These are phyloP conservation scores for Heliocidaris tuberculata DNA, from an alignment of 35 echinoderm and acorn worm genomes.

Conservation along the genomic window DNA sequence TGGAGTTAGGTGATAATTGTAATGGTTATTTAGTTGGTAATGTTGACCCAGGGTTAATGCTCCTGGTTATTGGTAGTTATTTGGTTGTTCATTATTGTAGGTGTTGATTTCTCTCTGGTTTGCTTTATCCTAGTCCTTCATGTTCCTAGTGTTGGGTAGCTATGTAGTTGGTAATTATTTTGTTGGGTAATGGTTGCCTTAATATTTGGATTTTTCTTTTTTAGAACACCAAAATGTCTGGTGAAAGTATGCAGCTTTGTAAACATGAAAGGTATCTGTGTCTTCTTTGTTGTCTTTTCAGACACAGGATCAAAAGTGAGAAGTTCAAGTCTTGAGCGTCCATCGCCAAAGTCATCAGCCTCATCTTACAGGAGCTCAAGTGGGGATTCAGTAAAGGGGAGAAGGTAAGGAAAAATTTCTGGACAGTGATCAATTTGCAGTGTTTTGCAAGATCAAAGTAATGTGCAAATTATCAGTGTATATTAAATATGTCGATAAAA, in stretches of 20 bases:
- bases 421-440: too few relatives aligned
- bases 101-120: too few relatives aligned
- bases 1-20: background rate
- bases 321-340: conserved; percentile 59
- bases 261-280: background rate
- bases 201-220: too few relatives aligned
- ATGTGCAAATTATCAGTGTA: too few relatives aligned
- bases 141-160: too few relatives aligned
- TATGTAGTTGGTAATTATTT: too few relatives aligned
- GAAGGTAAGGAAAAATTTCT: conserved; percentile 33
- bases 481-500: background rate
- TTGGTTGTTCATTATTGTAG: too few relatives aligned
- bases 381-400: conserved; percentile 40
- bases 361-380: conserved; percentile 47
- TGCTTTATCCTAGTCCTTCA: too few relatives aligned
- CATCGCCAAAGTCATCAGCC: background rate
- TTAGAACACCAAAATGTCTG: background rate
- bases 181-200: too few relatives aligned
- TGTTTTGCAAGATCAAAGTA: too few relatives aligned
- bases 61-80: too few relatives aligned
- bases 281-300: background rate
- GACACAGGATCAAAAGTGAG: conserved; percentile 50
- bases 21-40: background rate
- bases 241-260: background rate
- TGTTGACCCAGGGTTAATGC: background rate